Conservation (phyloP, 2,113 vertebrate species). For the Atherinomorus stipes region DNA sequence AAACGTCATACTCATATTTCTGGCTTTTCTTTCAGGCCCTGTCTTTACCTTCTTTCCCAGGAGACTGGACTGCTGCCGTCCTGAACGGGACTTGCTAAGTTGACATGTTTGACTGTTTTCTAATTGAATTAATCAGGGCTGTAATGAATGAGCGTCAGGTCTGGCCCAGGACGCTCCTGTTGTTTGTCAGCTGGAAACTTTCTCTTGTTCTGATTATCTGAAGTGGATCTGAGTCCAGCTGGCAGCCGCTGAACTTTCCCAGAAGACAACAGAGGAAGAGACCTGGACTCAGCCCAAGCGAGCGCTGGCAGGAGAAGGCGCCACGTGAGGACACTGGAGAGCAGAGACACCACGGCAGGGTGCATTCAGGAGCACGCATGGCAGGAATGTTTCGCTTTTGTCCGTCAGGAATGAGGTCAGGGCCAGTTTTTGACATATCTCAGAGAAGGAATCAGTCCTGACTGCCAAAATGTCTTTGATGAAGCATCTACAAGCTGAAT, state of each 20-base stretch:
- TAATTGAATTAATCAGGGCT: neutral
- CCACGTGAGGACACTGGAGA: conserved; percentile 19
- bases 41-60: neutral
- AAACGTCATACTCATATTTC: too few species aligned
- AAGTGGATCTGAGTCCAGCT: neutral
- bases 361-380: neutral
- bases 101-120: neutral
- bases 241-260: conserved; percentile 12
- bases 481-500: too few species aligned
- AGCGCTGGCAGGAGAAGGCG: conserved; percentile 1
- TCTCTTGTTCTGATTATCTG: neutral
- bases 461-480: too few species aligned
- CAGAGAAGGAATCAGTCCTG: neutral
- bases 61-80: neutral
- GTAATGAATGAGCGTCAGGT: neutral
- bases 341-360: neutral
- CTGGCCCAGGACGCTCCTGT: neutral
- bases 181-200: neutral
- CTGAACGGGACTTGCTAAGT: neutral
- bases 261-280: conserved; percentile 1
- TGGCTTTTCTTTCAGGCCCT: neutral
- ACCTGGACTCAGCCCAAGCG: neutral
- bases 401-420: conserved; percentile 4
- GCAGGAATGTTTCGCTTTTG: neutral
- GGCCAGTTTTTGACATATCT: neutral